Conservation (phyloP, 1,140 invertebrate species). For the Latrodectus geometricus region DNA sequence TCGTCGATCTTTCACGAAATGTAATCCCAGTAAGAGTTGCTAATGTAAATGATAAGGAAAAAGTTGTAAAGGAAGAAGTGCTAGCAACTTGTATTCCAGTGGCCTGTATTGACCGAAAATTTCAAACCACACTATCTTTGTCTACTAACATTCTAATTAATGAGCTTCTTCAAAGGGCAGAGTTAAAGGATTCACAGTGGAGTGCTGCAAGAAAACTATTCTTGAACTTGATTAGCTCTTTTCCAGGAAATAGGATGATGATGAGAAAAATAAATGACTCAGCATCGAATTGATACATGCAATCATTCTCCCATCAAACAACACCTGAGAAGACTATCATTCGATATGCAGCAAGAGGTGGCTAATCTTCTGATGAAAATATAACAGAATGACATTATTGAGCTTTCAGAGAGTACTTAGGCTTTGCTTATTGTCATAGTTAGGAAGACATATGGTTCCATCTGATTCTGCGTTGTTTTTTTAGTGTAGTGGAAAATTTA, state of each 20-base stretch:
- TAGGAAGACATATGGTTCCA: constrained; percentile 70
- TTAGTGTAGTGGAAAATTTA: no score
- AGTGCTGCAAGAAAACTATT: not conserved
- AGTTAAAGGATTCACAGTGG: not conserved
- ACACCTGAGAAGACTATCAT: not conserved
- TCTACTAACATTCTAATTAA: no score
- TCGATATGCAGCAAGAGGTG: not conserved
- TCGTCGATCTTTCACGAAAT: not conserved
- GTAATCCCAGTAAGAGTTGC: not conserved
- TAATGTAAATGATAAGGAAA: not conserved
- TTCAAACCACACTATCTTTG: no score
- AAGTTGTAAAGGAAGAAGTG: no score
- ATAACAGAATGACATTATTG: constrained; percentile 24
- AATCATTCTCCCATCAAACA: not conserved
- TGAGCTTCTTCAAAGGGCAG: no score
- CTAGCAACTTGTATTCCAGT: no score
- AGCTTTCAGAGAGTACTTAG: constrained; percentile 22
- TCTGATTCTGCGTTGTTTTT: constrained; percentile 70
- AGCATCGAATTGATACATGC: not conserved
- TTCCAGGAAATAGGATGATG: not conserved
- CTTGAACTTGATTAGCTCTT: not conserved
- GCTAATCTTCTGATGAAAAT: not conserved
- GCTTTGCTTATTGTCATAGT: constrained; percentile 69
- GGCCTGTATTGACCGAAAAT: no score
- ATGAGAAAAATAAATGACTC: not conserved